Base-by-base conservation (phyloP, 2,888 invertebrate genomes). In the Drosophila rellima region DNA sequence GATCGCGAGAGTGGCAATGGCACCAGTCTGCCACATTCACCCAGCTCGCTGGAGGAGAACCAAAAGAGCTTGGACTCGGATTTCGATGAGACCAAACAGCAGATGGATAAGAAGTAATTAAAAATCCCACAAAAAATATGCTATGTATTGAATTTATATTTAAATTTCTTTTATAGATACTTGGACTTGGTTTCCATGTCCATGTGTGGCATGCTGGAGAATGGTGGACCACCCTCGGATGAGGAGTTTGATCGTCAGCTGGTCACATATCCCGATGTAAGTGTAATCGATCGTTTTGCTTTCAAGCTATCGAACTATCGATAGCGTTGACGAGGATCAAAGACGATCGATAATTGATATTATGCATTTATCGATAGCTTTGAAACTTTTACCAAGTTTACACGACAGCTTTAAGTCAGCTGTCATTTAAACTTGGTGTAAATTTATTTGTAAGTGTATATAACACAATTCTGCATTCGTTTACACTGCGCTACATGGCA, bases 1-100 rank as follows among this genome's bases (percentile, higher is more conserved):
- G 99, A 99, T 93, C 96, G 96, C 79, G 98, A 99, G 93, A 98
- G 98, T 70, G 99, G 99, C 74, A 98, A 98, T 92, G 99, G 99
- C 42, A 97, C 98, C 39, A 98, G 98, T 55, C 93, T 99, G 82
- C 97, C 98, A 8, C 98, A 98, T 91, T 98, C 98, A 51, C 97
- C 97, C 17, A 96, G 97, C 88, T 97, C 97, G 71, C 95, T 97
- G 65, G 85, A 85, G 61, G 97, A 97, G 82, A 96, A 97, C 20
- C 94, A 94, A 13, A 95, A 95, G 88, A 95, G 95, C n/a, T 92
- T 96, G 18, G 97, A 97, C 92, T 96, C 96, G 7, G 97, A 97
- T 91, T 97, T 96, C 90, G 97, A 97, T 71, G 97, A 97, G 86
- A 95, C 95, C 88, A 93, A 94, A 64, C 93, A 93, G 65, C 93